Evolutionary conservation across 2,113 vertebrate genomes (phyloP), one percentile per base, ranked within the genome.

Genomic region (Ursus arctos): DNA sequence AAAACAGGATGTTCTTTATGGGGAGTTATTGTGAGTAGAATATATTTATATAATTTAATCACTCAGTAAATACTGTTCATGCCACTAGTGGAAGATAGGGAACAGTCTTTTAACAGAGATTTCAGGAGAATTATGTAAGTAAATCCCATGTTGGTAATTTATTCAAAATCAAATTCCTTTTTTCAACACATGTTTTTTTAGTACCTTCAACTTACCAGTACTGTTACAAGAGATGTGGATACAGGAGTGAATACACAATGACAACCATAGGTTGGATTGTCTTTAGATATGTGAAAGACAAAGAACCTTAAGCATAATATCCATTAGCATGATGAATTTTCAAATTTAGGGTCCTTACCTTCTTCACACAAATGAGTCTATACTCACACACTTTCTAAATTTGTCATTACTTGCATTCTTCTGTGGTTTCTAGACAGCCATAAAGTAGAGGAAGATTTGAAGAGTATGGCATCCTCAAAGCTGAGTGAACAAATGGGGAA

Each of bases 1-100:
- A 97, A 76, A 97, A 28, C 93, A 91, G 97, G 90, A 96, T 94
- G 90, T 90, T 0, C 88, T 88, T 91, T 98, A 77, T 98, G 98
- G 98, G 98, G 97, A 92, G 0, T 91, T 79, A 1, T 51, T 95
- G 97, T 98, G 76, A 98, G 98, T 98, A 97, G 33, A 97, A 89
- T 88, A 82, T 28, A 65, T 94, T 88, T 94, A 51, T 86, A 74
- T 95, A 14, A 88, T 71, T 97, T 53, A 76, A 77, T 95, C 5
- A 91, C 84, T 95, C 55, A 69, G 2, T 94, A 89, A 92, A 79
- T 81, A 69, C 79, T 88, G 71, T 51, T 69, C 26, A 36, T 80
- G 36, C 14, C 21, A 19, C 40, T 72, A 67, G 14, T 55, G 10
- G 47, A 92, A 87, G 33, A 82, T 47, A 93, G 31, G 61, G 40